Percentiles rank a stretch among this genome's conserved stretches.
Conservation (phyloP, 2,113 vertebrate species). For the Cranoglanis bouderius region DNA sequence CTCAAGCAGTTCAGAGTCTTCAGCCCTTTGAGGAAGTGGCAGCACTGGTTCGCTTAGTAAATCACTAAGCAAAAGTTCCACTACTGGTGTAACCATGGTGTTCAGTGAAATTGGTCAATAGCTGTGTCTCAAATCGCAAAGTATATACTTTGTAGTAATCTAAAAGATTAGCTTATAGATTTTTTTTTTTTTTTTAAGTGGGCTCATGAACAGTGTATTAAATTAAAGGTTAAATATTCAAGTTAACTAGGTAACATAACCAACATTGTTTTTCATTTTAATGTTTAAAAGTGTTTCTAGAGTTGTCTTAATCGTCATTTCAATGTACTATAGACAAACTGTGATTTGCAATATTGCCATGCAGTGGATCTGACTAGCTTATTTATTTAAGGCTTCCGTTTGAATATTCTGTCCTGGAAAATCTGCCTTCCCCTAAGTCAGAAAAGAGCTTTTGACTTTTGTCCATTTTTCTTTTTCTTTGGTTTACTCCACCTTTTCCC, state of each 20-base stretch:
- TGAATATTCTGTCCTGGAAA: not conserved
- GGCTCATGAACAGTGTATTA: not conserved
- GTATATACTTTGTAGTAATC: no score
- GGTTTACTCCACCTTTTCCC: not conserved
- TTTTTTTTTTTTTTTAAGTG: no score
- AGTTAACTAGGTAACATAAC: not conserved
- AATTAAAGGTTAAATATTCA: not conserved
- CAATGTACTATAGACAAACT: not conserved
- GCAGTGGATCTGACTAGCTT: not conserved
- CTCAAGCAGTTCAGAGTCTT: not conserved
- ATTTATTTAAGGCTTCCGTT: not conserved
- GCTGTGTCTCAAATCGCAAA: not conserved
- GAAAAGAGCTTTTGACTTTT: not conserved
- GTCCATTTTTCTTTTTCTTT: not conserved
- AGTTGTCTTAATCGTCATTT: not conserved
- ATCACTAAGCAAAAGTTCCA: not conserved
- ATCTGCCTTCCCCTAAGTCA: not conserved
- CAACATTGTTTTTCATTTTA: not conserved
- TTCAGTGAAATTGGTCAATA: not conserved
- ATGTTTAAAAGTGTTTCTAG: not conserved
- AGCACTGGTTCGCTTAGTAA: not conserved
- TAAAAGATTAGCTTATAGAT: not conserved
- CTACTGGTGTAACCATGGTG: conserved; percentile 5
- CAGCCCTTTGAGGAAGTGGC: conserved; percentile 10
- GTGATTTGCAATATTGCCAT: not conserved